Percentiles rank a stretch among this genome's conserved stretches.
Conservation (phyloP, 1,140 invertebrate genomes). For the Acyrthosiphon pisum region DNA sequence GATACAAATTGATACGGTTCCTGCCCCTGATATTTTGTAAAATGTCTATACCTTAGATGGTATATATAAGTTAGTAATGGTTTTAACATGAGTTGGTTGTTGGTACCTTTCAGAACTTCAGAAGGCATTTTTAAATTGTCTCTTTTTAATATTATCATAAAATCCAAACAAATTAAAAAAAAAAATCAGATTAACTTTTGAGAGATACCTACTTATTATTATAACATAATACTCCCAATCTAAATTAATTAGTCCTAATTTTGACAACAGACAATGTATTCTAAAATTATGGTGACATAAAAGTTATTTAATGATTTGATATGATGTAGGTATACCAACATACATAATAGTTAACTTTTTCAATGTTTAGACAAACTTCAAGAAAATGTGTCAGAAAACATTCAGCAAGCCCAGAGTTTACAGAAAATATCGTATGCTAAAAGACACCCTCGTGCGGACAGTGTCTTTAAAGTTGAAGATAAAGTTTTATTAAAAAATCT, state of each 20-base stretch:
- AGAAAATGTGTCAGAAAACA: neutral
- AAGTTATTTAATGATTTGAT: neutral
- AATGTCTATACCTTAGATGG: too few relatives aligned
- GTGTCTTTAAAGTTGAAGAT: neutral
- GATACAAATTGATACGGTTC: too few relatives aligned
- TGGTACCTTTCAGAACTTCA: too few relatives aligned
- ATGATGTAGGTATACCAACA: neutral
- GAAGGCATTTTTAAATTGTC: neutral
- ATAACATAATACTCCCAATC: neutral
- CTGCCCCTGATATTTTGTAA: too few relatives aligned
- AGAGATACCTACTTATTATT: neutral
- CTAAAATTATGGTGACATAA: too few relatives aligned
- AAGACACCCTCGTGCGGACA: neutral
- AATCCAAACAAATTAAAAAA: neutral
- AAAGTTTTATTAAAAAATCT: neutral
- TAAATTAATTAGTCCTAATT: neutral
- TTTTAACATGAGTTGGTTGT: too few relatives aligned
- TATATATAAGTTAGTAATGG: too few relatives aligned
- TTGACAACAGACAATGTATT: neutral
- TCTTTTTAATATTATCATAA: neutral
- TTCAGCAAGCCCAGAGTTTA: neutral
- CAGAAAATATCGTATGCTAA: neutral
- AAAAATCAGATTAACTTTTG: neutral
- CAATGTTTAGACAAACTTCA: neutral
- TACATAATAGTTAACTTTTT: neutral